Base-by-base conservation (phyloP, 2,888 invertebrate genomes). In the Galerucella nymphaeae region DNA sequence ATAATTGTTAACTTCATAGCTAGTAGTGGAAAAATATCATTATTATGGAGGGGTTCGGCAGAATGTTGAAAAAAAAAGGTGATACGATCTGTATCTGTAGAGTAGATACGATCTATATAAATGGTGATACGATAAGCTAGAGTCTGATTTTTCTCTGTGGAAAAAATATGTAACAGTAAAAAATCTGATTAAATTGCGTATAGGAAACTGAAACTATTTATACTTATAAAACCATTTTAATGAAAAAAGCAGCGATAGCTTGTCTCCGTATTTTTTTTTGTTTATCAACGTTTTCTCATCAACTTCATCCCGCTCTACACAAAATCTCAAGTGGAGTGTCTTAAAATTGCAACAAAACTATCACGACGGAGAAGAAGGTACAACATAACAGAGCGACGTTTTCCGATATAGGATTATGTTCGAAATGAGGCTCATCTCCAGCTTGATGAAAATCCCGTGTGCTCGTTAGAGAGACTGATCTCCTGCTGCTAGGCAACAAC, bases 401-500 rank as follows among this genome's bases (percentile, higher is more conserved):
- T 71, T 62, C 62, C 66, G 53, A 61, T 66, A 30, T 30, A 62
- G 66, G 71, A 67, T 66, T 66, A 71, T 53, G 55, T 66, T 55
- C 45, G 66, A 66, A 55, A 62, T 63, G 57, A 42, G 66, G 58
- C 62, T 66, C 66, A 55, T 62, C 71, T 66, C 30, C 55, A 55
- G 45, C 71, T 66, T 65, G 55, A 71, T 71, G 71, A 71, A 66
- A 71, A 67, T 66, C 53, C 61, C 42, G 62, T 67, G 62, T 62
- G 62, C 55, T 71, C 66, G 66, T 71, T 62, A 73, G 62, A 73
- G 41, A 66, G 16, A 30, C 30, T 57, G 66, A 64, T 59, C 66
- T 65, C 64, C 68, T 30, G 73, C 67, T 61, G 66, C 62, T 66
- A 53, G 58, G 63, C 65, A 74, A 74, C 71, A 67, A 74, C 42